Evolutionary conservation across 2,888 invertebrate genomes (phyloP), one percentile per base, ranked within the genome.

Genomic region (Emmelina monodactyla): DNA sequence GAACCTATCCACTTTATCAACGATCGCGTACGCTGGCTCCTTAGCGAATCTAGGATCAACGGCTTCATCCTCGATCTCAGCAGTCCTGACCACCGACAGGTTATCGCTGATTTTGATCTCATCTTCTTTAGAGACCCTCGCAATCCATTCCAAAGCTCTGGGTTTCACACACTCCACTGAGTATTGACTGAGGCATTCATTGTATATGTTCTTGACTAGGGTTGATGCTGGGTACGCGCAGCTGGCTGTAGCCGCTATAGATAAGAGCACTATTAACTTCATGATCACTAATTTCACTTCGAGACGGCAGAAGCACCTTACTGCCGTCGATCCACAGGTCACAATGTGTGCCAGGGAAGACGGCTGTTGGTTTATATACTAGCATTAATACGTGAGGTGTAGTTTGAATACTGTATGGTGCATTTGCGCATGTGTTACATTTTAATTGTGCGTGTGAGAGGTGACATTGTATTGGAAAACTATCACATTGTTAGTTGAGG

Each of bases 71-170:
- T 76, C 73, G 1, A 83, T 58, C 32, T 62, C 70, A 30, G 70
- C 80, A 31, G 86, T 88, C 54, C 84, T 88, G 14, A 91, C 82
- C 43, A 92, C 83, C 10, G 86, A 81, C 37, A 92, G 73, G 54
- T 91, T 87, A n/a, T 91, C 85, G 4, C 91, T 91, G 43, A 92
- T 83, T 40, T 82, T 84, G 45, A 92, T 87, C 56, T 86, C 85
- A 37, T 88, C 87, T 49, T 88, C 82, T 49, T 84, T 81, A 13
- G 83, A 68, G 2, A 87, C 88, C 39, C 83, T 78, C 47, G 85
- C 86, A 49, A 91, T 82, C 87, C 91, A 92, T 45, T 85, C 82
- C 55, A 92, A 63, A 31, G 91, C 84, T 64, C 89, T 89, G 6
- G 91, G 91, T 53, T 88, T 88, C 35, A 89, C 87, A 69, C 92